Conservation (phyloP, 2,113 vertebrate species). For the Poecilia latipinna region DNA sequence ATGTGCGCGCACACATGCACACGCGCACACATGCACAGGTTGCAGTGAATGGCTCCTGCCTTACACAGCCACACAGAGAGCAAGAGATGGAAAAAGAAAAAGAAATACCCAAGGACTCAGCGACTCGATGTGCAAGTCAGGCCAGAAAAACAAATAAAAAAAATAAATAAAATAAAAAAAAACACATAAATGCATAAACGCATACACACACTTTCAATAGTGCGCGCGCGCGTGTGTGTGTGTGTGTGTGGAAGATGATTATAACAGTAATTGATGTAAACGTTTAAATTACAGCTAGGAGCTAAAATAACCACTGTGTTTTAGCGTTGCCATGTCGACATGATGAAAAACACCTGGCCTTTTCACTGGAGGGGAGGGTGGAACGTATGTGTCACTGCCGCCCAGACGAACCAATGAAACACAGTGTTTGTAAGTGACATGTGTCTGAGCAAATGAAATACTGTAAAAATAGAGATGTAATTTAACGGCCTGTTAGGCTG, state of each 20-base stretch:
- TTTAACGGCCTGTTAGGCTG: slow-evolving; percentile 28
- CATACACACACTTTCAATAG: slow-evolving; percentile 29
- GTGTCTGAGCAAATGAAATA: slow-evolving; percentile 61
- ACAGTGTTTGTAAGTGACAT: slow-evolving; percentile 36
- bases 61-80: slow-evolving; percentile 50
- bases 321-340: slow-evolving; percentile 76
- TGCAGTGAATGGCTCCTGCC: slow-evolving; percentile 59
- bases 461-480: not conserved
- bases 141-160: slow-evolving; percentile 37
- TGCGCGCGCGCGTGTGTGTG: slow-evolving; percentile 28
- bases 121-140: slow-evolving; percentile 35
- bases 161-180: slow-evolving; percentile 22
- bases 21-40: slow-evolving; percentile 5
- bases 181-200: slow-evolving; percentile 16
- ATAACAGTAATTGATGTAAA: slow-evolving; percentile 82
- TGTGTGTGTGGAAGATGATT: slow-evolving; percentile 67
- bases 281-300: slow-evolving; percentile 80
- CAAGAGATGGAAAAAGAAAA: slow-evolving; percentile 20
- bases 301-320: slow-evolving; percentile 80
- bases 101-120: slow-evolving; percentile 40
- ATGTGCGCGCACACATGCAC: slow-evolving; percentile 16
- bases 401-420: slow-evolving; percentile 53
- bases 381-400: slow-evolving; percentile 61
- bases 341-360: slow-evolving; percentile 78
- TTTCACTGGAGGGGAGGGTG: slow-evolving; percentile 55